Evolutionary conservation across 2,113 vertebrate genomes (phyloP), one percentile per base, ranked within the genome.

Genomic region (Paratilapia polleni): DNA sequence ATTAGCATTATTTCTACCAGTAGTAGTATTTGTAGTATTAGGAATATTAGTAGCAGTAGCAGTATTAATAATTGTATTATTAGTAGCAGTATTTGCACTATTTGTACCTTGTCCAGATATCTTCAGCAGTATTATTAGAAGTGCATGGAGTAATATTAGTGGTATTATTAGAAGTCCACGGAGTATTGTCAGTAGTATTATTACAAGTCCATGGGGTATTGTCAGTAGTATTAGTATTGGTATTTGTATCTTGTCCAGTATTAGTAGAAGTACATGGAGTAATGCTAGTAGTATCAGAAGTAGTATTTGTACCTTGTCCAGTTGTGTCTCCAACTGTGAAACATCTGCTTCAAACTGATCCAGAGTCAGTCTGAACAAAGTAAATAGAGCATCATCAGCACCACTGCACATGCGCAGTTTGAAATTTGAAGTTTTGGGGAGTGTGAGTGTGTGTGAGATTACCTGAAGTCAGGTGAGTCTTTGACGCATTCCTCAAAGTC

Each of bases 381-480:
- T 6, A 36, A 60, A 66, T 2, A 11, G 22, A 78, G 38, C 20
- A 43, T 20, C 22, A 26, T 77, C 74, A 26, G 26, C 2, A 5
- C 43, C 4, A 0, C 8, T 85, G 82, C 89, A n/a, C 91, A 84
- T 82, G 88, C 88, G 63, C 82, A 8, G 24, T 24, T 0, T n/a
- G 24, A 26, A 2, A 34, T 28, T 15, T 19, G 26, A 2, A 31
- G 28, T 31, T 31, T 31, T 4, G 28, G 28, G 2, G 28, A 31
- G 28, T 6, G 36, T 22, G 34, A 19, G 36, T 17, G 54, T 49
- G 13, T 15, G 22, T 28, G 31, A 31, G 12, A 34, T 68, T 66
- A 96, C 96, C 95, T 96, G 94, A 96, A 96, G 1, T 80, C 83
- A 41, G 96, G 96, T 12, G 95, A 95, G 85, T 96, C 95, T 63